phyloP scores from a whole-genome alignment of 2,797 vertebrate species.

The Acanthornis magna region DNA sequence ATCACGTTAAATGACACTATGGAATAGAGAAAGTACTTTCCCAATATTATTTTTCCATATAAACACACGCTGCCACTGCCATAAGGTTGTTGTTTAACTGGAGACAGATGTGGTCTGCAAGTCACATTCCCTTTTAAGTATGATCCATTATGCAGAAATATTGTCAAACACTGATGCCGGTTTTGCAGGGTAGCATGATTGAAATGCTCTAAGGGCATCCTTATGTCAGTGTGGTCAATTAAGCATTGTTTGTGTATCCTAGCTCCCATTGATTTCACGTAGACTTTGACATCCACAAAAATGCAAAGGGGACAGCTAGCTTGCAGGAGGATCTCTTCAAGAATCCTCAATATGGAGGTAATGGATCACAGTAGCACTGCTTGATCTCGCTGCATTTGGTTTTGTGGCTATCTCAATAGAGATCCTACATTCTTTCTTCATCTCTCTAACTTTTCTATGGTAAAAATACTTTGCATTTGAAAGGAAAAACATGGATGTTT shows the following conservation, averaged over 20 bases:
- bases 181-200: not conserved
- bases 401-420: slow-evolving; percentile 52
- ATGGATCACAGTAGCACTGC: slow-evolving; percentile 70
- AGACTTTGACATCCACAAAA: not conserved
- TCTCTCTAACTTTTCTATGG: not conserved
- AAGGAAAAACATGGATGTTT: not conserved
- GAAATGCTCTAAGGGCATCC: not conserved
- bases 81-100: not conserved
- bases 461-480: not conserved
- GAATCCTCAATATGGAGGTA: slow-evolving; percentile 5
- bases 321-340: slow-evolving; percentile 61
- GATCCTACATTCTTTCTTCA: slow-evolving; percentile 71
- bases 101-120: not conserved
- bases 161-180: not conserved
- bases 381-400: slow-evolving; percentile 17
- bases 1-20: not conserved
- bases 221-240: not conserved
- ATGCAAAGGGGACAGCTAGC: not conserved
- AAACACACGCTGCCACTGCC: not conserved
- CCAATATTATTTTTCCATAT: not conserved
- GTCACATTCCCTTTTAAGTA: not conserved
- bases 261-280: not conserved
- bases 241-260: not conserved
- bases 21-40: not conserved
- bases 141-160: not conserved